Evolutionary conservation across 2,113 vertebrate genomes (phyloP).

Genomic region (Zosterops borbonicus): DNA sequence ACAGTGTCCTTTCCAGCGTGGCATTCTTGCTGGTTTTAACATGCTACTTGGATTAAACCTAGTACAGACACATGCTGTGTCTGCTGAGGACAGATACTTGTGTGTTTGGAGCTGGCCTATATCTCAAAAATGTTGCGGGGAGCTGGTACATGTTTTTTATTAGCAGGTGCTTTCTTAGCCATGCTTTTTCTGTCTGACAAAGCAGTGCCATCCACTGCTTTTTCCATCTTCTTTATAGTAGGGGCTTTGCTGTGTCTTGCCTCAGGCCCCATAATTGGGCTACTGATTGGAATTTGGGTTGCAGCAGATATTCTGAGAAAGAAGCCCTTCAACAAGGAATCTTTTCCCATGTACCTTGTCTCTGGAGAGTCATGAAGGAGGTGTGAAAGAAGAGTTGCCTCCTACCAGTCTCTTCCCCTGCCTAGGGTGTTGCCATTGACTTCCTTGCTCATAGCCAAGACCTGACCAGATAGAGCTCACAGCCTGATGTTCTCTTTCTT

Average conservation of each 20-base stretch:
- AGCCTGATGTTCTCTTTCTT: neutral
- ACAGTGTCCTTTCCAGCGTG: neutral
- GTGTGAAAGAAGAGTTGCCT: neutral
- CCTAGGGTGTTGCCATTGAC: neutral
- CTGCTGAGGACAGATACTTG: neutral
- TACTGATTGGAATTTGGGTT: neutral
- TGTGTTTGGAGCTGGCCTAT: neutral
- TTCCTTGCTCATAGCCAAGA: neutral
- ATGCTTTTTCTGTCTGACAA: neutral
- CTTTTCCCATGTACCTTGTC: neutral
- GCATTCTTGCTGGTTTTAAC: neutral
- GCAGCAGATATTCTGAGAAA: neutral
- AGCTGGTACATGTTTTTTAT: neutral
- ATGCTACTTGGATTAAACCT: neutral
- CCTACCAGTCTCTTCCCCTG: neutral
- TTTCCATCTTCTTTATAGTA: neutral
- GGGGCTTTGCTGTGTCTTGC: neutral
- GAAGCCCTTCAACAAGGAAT: neutral
- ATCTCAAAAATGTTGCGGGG: neutral
- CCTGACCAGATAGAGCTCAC: neutral
- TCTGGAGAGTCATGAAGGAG: neutral
- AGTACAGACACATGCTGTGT: neutral
- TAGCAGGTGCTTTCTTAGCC: neutral
- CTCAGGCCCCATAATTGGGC: neutral
- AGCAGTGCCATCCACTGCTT: neutral